Percentiles rank a stretch among this genome's conserved stretches.
phyloP scores from a whole-genome alignment of 2,888 invertebrate genomes.

The Nysson spinosus region DNA sequence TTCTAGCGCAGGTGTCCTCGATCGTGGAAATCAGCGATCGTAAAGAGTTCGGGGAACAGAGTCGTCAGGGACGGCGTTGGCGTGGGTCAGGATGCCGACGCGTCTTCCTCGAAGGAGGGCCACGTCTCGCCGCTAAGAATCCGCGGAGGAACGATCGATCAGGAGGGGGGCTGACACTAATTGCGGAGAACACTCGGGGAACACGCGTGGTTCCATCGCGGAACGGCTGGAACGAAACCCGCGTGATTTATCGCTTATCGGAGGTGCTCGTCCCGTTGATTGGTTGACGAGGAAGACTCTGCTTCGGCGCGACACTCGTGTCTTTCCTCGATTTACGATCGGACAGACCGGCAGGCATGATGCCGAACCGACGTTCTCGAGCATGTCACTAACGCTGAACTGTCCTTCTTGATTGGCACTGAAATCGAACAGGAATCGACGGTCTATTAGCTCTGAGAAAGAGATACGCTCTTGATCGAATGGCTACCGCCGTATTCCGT shows the following conservation, averaged over 20 bases:
- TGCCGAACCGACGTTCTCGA: conserved; percentile 33
- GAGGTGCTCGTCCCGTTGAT: conserved; percentile 63
- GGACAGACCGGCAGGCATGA: conserved; percentile 32
- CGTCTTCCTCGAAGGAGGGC: conserved; percentile 39
- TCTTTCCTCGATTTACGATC: conserved; percentile 62
- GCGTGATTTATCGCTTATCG: conserved; percentile 70
- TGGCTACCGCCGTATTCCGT: background rate
- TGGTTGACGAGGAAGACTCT: conserved; percentile 60
- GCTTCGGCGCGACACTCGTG: conserved; percentile 58
- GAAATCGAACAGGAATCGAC: conserved; percentile 56
- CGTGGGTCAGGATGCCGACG: conserved; percentile 52
- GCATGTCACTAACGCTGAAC: conserved; percentile 16
- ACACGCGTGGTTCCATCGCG: conserved; percentile 62
- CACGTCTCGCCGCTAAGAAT: conserved; percentile 55
- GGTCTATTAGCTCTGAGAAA: conserved; percentile 54
- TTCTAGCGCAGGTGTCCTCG: conserved; percentile 15
- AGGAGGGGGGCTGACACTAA: conserved; percentile 70
- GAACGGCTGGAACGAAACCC: conserved; percentile 61
- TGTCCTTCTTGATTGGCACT: conserved; percentile 47
- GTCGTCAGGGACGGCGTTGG: conserved; percentile 59
- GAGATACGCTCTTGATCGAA: conserved; percentile 44
- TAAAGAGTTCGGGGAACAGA: conserved; percentile 55
- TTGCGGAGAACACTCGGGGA: conserved; percentile 69
- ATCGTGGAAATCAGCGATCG: conserved; percentile 44
- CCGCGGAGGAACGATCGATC: conserved; percentile 69